Evolutionary conservation across 2,888 invertebrate genomes (phyloP), one percentile per base, ranked within the genome.

Genomic region (Nineta flava): DNA sequence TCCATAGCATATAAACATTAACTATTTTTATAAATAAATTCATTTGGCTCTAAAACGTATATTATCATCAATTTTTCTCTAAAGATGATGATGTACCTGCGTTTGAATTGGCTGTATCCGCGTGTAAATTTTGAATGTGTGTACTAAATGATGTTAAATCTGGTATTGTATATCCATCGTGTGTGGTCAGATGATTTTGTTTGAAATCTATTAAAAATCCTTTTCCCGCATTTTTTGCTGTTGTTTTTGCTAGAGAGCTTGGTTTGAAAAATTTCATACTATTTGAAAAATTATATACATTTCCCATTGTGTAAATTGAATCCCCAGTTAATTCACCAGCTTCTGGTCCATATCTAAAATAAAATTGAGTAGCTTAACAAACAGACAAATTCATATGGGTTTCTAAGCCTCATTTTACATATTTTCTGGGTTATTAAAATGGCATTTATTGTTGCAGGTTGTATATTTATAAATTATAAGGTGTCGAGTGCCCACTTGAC

Each of bases 241-340:
- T 72, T 52, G 68, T 67, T 57, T 79, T 81, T 16, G 74, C 77
- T 15, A 83, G 62, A 2, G 80, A 77, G 62, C 79, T 81, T 9
- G 81, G 76, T 3, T 79, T 81, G 5, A 86, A 68, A 53, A 76
- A 71, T 59, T 73, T 75, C 0, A 79, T 69, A 64, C 83, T 81
- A 57, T 76, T 71, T 21, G 77, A 76, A 2, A 83, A 75, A 57
- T 73, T 66, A 34, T 77, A 77, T 1, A 80, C 72, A 65, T 87
- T 83, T 9, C 85, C 85, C 5, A 81, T 74, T 0, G 83, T 75
- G 57, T 76, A 74, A 44, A 86, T 70, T 1, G 82, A 77, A 58
- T 80, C 75, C 44, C 74, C 74, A 1, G 84, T 76, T 4, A 81
- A 68, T 53, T 70, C 68, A 1, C 81, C 80, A 21, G 79, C 82